Conservation (phyloP, 2,888 invertebrate genomes). For the Steinernema scapterisci region DNA sequence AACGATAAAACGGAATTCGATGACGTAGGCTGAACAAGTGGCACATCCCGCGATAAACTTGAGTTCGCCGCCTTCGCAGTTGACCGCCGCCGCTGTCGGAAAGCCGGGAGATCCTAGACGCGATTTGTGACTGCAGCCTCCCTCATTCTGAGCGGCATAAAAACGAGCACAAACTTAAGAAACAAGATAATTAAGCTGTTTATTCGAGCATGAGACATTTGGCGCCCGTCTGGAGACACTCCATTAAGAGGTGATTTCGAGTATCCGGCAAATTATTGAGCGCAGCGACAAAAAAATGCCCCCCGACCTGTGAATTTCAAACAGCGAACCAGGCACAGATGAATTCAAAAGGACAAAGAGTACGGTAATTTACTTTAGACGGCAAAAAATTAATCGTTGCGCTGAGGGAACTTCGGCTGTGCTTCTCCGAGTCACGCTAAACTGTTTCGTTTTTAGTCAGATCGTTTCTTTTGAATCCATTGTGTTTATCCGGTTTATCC, state of each 20-base stretch:
- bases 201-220: constrained; percentile 26
- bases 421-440: background rate
- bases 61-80: constrained; percentile 18
- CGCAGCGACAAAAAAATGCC: background rate
- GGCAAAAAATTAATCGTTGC: background rate
- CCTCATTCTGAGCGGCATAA: background rate
- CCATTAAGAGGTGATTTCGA: constrained; percentile 1
- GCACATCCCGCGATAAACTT: background rate
- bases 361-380: background rate
- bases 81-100: too few relatives aligned
- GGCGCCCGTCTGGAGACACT: constrained; percentile 22
- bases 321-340: background rate
- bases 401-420: background rate
- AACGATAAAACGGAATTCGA: constrained; percentile 3
- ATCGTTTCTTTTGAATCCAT: background rate
- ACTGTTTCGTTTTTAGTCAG: background rate
- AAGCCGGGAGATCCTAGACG: too few relatives aligned
- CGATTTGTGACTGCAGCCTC: too few relatives aligned
- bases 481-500: constrained; percentile 31
- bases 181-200: background rate
- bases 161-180: too few relatives aligned
- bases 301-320: background rate
- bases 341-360: background rate
- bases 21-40: constrained; percentile 17
- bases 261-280: background rate